phyloP scores from a whole-genome alignment of 2,888 invertebrate species.

The Nycteola revayana region DNA sequence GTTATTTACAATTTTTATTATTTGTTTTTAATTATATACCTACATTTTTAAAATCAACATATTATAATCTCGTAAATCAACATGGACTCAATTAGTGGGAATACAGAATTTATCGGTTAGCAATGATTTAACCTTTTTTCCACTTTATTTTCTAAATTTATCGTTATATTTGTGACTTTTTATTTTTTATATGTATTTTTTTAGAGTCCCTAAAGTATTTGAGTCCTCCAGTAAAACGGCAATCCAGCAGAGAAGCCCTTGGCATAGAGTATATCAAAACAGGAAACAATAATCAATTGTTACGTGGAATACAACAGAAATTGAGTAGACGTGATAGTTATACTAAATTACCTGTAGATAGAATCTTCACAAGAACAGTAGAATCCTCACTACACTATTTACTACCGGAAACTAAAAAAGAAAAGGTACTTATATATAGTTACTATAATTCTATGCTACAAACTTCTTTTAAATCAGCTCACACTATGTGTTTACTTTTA shows the following conservation, averaged over 20 bases:
- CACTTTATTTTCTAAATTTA: constrained; percentile 10
- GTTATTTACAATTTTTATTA: constrained; percentile 17
- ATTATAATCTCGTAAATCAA: constrained; percentile 39
- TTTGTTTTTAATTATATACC: constrained; percentile 24
- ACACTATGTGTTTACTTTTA: too few species aligned
- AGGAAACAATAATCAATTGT: constrained; percentile 13
- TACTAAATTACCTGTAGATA: not conserved
- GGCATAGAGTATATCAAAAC: constrained; percentile 10
- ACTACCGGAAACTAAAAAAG: too few species aligned
- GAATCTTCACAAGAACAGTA: too few species aligned
- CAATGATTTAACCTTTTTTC: too few species aligned
- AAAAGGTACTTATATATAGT: too few species aligned
- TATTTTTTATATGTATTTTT: constrained; percentile 43
- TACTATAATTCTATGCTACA: too few species aligned
- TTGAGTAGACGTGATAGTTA: constrained; percentile 3
- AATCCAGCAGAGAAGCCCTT: constrained; percentile 15
- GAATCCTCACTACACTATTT: too few species aligned
- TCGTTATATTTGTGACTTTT: constrained; percentile 16
- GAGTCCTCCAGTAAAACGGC: constrained; percentile 49
- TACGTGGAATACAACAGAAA: constrained; percentile 7
- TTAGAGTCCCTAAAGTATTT: constrained; percentile 58
- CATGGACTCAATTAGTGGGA: constrained; percentile 51
- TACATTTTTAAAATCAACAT: not conserved
- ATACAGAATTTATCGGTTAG: constrained; percentile 52
- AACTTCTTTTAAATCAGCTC: too few species aligned